phyloP scores from a whole-genome alignment of 1,140 invertebrate genomes.

The Neocloeon triangulifer region DNA sequence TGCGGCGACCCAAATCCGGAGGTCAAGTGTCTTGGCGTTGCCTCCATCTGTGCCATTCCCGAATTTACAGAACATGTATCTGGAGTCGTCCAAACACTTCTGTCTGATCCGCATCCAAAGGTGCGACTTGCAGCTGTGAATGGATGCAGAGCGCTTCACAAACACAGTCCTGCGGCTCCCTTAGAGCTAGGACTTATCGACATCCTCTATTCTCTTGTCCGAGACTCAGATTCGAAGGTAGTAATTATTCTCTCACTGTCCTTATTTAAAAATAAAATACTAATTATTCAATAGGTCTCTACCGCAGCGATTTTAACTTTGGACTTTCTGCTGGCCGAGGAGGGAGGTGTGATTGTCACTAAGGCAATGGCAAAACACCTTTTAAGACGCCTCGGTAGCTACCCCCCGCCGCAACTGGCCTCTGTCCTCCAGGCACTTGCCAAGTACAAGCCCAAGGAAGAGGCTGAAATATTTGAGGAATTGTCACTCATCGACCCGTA shows the following conservation, averaged over 20 bases:
- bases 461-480: neutral
- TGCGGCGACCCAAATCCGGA: neutral
- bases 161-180: neutral
- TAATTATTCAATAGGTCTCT: no score
- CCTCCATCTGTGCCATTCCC: no score
- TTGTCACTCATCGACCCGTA: neutral
- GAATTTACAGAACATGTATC: no score
- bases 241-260: no score
- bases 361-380: neutral
- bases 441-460: neutral
- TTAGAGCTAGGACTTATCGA: neutral
- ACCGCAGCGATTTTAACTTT: neutral
- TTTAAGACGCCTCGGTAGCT: neutral
- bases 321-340: neutral
- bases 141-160: no score
- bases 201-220: neutral
- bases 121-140: no score
- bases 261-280: no score
- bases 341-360: neutral
- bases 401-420: neutral
- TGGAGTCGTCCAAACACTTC: no score
- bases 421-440: neutral
- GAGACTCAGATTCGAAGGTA: neutral
- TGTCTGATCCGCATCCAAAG: no score
- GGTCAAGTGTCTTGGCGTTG: neutral